phyloP scores from a whole-genome alignment of 1,140 invertebrate genomes.

The Lucilia cuprina region DNA sequence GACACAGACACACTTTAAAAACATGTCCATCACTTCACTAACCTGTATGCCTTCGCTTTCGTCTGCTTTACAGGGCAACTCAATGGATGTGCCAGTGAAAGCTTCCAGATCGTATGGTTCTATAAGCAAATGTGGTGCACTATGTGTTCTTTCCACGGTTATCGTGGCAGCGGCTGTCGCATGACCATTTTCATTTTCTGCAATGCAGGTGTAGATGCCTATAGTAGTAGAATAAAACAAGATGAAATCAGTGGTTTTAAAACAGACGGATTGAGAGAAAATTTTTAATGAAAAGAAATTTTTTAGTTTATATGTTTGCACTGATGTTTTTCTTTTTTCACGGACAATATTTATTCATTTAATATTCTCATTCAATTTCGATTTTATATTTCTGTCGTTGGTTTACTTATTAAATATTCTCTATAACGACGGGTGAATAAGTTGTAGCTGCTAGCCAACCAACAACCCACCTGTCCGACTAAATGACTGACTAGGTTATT shows the following conservation, averaged over 20 bases:
- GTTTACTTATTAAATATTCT: neutral
- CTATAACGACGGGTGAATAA: neutral
- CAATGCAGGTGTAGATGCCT: constrained; percentile 80
- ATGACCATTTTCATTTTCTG: constrained; percentile 75
- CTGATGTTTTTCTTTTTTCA: neutral
- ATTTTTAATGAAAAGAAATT: neutral
- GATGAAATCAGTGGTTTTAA: neutral
- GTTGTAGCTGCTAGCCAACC: neutral
- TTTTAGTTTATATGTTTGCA: neutral
- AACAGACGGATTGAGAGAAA: neutral
- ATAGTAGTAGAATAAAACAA: constrained; percentile 47
- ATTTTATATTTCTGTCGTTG: neutral
- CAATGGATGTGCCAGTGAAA: constrained; percentile 74
- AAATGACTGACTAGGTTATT: neutral
- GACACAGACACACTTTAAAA: neutral
- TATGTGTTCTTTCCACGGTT: constrained; percentile 66
- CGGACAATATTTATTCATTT: constrained; percentile 23
- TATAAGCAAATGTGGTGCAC: constrained; percentile 69
- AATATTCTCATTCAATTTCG: constrained; percentile 2
- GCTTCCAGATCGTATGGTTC: constrained; percentile 79
- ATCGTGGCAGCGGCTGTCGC: constrained; percentile 74
- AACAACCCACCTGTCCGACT: neutral
- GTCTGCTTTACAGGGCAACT: constrained; percentile 80
- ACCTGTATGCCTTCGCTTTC: constrained; percentile 80
- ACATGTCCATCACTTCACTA: constrained; percentile 19